A percentile compares a stretch with the other conserved stretches of the same genome.
phyloP scores from a whole-genome alignment of 2,113 vertebrate genomes.

The Bujurquina vittata region DNA sequence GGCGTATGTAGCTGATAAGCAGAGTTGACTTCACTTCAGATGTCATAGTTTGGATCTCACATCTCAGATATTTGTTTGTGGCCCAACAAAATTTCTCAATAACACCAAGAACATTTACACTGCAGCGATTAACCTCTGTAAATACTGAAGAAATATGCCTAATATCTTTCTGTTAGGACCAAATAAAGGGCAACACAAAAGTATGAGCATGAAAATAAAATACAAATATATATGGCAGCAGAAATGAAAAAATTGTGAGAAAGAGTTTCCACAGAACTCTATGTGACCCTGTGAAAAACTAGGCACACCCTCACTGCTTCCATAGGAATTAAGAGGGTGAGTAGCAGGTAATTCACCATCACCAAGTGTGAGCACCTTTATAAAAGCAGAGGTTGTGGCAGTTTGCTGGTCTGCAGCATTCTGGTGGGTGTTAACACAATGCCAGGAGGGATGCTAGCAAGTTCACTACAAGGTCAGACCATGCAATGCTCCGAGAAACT shows the following conservation, averaged over 20 bases:
- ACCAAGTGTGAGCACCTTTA: neutral
- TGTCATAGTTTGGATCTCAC: conserved; percentile 24
- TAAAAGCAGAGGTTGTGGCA: neutral
- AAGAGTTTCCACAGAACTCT: neutral
- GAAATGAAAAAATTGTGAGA: neutral
- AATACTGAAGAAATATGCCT: conserved; percentile 3
- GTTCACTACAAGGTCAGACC: neutral
- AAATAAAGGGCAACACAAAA: neutral
- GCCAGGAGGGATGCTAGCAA: neutral
- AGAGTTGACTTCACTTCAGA: conserved; percentile 26
- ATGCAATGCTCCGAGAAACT: neutral
- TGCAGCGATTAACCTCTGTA: conserved; percentile 35
- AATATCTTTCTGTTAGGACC: neutral
- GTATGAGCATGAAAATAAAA: neutral
- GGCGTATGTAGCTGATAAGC: conserved; percentile 27
- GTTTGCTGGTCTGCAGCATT: neutral
- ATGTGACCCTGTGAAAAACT: neutral
- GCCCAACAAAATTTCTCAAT: conserved; percentile 26
- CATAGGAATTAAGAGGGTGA: neutral
- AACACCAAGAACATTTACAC: neutral
- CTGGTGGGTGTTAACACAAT: neutral
- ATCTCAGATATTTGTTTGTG: conserved; percentile 22
- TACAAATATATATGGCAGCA: neutral
- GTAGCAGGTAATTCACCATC: neutral
- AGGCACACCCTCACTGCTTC: neutral